These are phyloP conservation scores for Arenicola marina DNA, from an alignment of 2,888 invertebrate species.

Conservation along the genomic window DNA sequence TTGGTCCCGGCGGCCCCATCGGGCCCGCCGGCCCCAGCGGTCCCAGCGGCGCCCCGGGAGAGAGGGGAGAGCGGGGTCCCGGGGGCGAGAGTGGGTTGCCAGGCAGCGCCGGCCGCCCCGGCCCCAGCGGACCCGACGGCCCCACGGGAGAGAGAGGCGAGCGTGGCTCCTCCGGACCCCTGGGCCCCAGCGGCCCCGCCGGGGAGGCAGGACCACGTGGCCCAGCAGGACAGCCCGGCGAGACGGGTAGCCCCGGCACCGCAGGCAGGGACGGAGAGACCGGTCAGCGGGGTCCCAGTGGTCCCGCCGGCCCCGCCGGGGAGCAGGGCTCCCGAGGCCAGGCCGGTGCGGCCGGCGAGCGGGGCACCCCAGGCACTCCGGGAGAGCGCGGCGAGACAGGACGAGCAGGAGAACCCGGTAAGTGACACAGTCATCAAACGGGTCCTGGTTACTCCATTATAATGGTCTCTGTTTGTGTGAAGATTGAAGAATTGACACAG, in stretches of 20 bases:
- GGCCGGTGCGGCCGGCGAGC: neutral
- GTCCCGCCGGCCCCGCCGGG: slow-evolving; percentile 4
- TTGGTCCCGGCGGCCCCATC: slow-evolving; percentile 9
- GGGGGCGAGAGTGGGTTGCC: slow-evolving; percentile 13
- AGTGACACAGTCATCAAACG: too few species aligned
- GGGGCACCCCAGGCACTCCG: neutral
- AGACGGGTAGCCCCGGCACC: neutral
- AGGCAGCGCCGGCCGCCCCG: neutral
- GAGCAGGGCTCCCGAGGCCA: neutral
- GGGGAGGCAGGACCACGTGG: neutral
- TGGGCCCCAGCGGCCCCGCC: neutral
- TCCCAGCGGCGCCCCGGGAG: neutral
- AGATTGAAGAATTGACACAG: too few species aligned
- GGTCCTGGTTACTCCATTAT: too few species aligned
- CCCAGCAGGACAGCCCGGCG: neutral
- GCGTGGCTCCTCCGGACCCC: neutral
- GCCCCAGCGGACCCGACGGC: neutral
- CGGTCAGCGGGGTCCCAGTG: too few species aligned
- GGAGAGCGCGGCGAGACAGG: slow-evolving; percentile 7
- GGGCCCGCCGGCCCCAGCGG: slow-evolving; percentile 6
- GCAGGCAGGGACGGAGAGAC: too few species aligned
- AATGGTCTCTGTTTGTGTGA: too few species aligned
- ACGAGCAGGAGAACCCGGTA: slow-evolving; percentile 3
- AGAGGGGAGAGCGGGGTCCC: slow-evolving; percentile 11
- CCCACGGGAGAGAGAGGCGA: slow-evolving; percentile 5